Percentiles rank a stretch among this genome's conserved stretches.
These are phyloP conservation scores for Nephrotoma flavescens DNA, from an alignment of 2,888 invertebrate species.

Conservation along the genomic window DNA sequence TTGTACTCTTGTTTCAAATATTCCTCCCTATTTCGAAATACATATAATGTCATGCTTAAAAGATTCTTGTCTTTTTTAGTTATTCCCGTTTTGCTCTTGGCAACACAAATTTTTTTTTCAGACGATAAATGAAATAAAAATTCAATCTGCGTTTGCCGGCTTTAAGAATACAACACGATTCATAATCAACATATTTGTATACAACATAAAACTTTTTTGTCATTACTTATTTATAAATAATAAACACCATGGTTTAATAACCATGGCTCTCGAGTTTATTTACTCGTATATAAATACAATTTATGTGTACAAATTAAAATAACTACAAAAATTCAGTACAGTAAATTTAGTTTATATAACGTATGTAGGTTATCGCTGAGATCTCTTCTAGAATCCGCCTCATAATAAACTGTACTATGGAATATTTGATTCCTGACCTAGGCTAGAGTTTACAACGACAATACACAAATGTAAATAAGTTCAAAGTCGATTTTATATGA, in stretches of 20 bases:
- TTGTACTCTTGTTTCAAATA: background rate
- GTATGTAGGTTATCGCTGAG: no score
- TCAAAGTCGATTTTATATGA: background rate
- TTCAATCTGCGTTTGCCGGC: background rate
- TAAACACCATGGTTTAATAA: background rate
- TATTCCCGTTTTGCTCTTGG: background rate
- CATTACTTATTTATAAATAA: background rate
- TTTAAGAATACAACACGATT: background rate
- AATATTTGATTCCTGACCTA: background rate
- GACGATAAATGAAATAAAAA: background rate
- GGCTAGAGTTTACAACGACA: background rate
- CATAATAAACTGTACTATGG: background rate
- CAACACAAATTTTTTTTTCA: background rate
- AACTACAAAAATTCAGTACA: no score
- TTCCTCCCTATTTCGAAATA: background rate
- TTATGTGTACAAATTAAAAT: no score
- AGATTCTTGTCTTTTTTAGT: background rate
- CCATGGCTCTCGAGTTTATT: background rate
- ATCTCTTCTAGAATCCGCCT: no score
- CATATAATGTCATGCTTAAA: background rate
- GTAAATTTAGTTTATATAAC: no score
- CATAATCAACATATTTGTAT: background rate
- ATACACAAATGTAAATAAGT: background rate
- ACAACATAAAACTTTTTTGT: background rate
- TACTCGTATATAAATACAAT: background rate